A percentile compares a stretch with the other conserved stretches of the same genome.
These are phyloP conservation scores for Mustelus asterias DNA, from an alignment of 2,113 vertebrate species.

Conservation along the genomic window DNA sequence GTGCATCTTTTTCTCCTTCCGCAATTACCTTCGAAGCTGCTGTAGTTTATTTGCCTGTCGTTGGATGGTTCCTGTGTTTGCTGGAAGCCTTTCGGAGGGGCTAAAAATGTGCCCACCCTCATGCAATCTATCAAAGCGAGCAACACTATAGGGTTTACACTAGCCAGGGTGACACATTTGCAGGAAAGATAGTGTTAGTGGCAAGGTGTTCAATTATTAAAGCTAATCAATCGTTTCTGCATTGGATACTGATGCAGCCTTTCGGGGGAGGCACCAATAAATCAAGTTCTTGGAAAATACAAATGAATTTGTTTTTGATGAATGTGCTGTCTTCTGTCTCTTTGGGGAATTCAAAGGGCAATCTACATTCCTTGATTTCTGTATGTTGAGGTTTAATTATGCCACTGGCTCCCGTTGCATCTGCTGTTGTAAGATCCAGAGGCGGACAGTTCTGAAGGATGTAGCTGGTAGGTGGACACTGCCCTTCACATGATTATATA, in stretches of 20 bases:
- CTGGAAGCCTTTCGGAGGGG: not conserved
- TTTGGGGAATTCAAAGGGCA: slow-evolving; percentile 33
- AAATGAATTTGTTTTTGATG: slow-evolving; percentile 38
- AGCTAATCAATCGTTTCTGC: slow-evolving; percentile 38
- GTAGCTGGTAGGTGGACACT: slow-evolving; percentile 34
- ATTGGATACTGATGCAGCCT: slow-evolving; percentile 40
- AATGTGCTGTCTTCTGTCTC: slow-evolving; percentile 31
- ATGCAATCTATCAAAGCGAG: not conserved
- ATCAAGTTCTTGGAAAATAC: slow-evolving; percentile 39
- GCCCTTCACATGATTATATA: not conserved
- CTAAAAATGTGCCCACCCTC: not conserved
- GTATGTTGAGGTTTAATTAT: slow-evolving; percentile 42
- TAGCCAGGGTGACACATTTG: slow-evolving; percentile 14
- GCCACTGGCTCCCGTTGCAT: slow-evolving; percentile 46
- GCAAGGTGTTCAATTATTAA: slow-evolving; percentile 40
- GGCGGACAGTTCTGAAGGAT: slow-evolving; percentile 45
- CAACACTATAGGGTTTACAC: not conserved
- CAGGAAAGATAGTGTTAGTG: slow-evolving; percentile 22
- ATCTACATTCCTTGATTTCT: slow-evolving; percentile 40
- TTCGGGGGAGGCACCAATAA: slow-evolving; percentile 37
- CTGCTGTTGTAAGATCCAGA: slow-evolving; percentile 55
- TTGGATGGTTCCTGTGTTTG: not conserved
- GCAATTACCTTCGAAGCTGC: not conserved
- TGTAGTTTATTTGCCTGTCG: not conserved
- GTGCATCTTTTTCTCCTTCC: not conserved